phyloP scores from a whole-genome alignment of 64 coral and sea anemone genomes.

The Platygyra sinensis region DNA sequence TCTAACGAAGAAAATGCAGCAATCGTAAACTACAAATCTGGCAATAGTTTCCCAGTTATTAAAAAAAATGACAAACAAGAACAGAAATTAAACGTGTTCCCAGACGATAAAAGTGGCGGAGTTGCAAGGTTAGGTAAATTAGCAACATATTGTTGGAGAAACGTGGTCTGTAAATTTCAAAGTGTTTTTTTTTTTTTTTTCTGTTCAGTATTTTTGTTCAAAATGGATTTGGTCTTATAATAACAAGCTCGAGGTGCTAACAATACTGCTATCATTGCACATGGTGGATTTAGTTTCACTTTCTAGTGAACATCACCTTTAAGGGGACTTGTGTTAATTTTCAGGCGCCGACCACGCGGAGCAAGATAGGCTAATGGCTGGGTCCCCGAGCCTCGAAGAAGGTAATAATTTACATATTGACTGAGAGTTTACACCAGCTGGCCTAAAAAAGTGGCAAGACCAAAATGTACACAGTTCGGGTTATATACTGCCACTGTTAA shows the following conservation, averaged over 20 bases:
- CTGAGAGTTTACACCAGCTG: not conserved
- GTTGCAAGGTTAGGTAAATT: not conserved
- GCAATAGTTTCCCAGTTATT: not conserved
- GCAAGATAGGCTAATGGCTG: constrained; percentile 26
- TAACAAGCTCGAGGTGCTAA: not conserved
- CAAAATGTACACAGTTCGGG: not conserved
- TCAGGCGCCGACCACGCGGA: constrained; percentile 38
- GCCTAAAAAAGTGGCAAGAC: not conserved
- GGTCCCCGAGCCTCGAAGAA: constrained; percentile 28
- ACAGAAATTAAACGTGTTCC: not conserved
- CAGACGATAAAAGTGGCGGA: not conserved
- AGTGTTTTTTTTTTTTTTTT: not conserved
- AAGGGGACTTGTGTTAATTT: not conserved
- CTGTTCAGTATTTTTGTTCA: not conserved
- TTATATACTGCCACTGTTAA: no score
- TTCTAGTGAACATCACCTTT: constrained; percentile 5
- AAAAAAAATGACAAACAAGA: not conserved
- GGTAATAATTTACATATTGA: constrained; percentile 45
- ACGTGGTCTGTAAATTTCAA: not conserved
- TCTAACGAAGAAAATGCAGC: not conserved
- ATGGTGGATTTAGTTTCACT: not conserved
- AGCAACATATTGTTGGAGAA: not conserved
- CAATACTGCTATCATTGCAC: not conserved
- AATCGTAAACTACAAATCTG: not conserved
- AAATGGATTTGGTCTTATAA: not conserved